Conservation (phyloP, 2,888 invertebrate species). For the Siphonodentalium dalli region DNA sequence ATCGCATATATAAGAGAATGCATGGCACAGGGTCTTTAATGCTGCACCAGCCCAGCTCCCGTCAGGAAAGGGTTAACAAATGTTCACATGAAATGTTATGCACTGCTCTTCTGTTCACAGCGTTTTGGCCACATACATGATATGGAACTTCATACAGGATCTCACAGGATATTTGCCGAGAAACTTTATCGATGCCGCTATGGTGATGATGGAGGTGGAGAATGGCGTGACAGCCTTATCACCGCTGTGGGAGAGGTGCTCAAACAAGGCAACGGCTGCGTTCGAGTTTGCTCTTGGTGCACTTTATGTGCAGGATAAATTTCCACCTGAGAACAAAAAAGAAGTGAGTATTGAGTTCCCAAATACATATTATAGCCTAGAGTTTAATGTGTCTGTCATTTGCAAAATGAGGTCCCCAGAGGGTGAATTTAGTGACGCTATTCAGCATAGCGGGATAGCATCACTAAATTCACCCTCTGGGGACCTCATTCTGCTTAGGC, state of each 20-base stretch:
- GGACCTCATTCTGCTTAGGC: too few relatives aligned
- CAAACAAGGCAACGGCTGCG: constrained; percentile 28
- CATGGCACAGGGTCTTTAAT: too few relatives aligned
- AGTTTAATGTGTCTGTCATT: too few relatives aligned
- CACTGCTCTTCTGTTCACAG: constrained; percentile 36
- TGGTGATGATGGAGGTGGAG: constrained; percentile 37
- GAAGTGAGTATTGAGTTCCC: constrained; percentile 44
- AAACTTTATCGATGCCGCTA: constrained; percentile 32
- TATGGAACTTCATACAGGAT: constrained; percentile 36
- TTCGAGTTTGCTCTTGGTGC: constrained; percentile 49
- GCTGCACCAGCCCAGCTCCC: too few relatives aligned
- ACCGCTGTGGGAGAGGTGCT: constrained; percentile 45
- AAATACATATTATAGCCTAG: too few relatives aligned
- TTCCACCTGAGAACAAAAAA: constrained; percentile 38
- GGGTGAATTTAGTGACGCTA: too few relatives aligned
- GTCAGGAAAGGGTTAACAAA: too few relatives aligned
- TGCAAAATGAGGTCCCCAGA: too few relatives aligned
- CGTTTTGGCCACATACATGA: constrained; percentile 48
- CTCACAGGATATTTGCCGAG: constrained; percentile 37
- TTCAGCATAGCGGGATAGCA: too few relatives aligned
- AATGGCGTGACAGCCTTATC: constrained; percentile 32
- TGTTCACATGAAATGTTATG: too few relatives aligned
- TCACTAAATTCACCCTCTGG: too few relatives aligned
- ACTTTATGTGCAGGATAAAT: constrained; percentile 46
- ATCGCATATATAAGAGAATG: too few relatives aligned